Conservation (phyloP, 2,888 invertebrate genomes). For the Cosmorhoe ocellata region DNA sequence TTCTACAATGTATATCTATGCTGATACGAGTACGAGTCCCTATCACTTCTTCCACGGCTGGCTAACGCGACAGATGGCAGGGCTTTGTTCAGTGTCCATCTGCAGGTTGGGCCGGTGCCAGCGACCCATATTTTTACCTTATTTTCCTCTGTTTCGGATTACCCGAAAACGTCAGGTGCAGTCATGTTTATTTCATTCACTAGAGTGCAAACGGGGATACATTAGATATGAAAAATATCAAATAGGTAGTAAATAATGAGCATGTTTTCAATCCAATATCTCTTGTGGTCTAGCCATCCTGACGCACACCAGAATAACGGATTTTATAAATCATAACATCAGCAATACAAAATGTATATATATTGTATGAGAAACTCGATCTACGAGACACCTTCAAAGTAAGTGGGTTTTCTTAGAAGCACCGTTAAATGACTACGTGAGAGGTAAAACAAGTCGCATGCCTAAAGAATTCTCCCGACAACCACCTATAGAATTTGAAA, state of each 20-base stretch:
- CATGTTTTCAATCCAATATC: too few relatives aligned
- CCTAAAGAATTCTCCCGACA: neutral
- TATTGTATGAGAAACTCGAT: neutral
- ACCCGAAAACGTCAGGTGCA: slow-evolving; percentile 9
- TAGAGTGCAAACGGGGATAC: slow-evolving; percentile 5
- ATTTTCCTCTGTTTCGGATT: slow-evolving; percentile 16
- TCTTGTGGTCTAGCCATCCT: too few relatives aligned
- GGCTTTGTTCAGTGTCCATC: slow-evolving; percentile 22
- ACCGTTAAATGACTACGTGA: slow-evolving; percentile 2
- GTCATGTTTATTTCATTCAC: slow-evolving; percentile 9
- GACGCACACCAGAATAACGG: too few relatives aligned
- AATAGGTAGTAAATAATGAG: too few relatives aligned
- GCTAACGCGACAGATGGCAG: slow-evolving; percentile 15
- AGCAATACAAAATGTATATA: too few relatives aligned
- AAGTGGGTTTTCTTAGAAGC: slow-evolving; percentile 6
- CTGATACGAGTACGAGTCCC: neutral
- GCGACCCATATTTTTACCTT: slow-evolving; percentile 22
- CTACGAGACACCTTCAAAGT: neutral
- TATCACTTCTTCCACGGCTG: slow-evolving; percentile 1
- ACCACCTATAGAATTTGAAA: slow-evolving; percentile 5
- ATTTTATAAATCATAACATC: too few relatives aligned
- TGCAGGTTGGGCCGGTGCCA: slow-evolving; percentile 22
- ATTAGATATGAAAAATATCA: neutral
- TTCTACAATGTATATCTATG: too few relatives aligned
- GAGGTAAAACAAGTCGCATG: neutral